Evolutionary conservation across 2,888 invertebrate species (phyloP).

Genomic region (Onchidella celtica): DNA sequence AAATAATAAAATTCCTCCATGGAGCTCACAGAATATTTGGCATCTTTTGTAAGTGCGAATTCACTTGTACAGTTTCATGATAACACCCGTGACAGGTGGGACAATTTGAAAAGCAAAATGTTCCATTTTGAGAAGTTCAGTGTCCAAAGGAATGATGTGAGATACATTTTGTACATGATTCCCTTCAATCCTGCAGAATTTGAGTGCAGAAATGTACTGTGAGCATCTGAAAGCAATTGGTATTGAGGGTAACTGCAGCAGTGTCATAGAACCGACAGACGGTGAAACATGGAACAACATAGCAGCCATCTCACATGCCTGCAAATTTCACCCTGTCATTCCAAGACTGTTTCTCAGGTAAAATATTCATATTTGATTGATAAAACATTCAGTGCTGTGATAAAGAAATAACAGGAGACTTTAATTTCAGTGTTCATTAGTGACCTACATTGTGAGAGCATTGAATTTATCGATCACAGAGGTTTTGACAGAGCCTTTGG

Average conservation of each 20-base stretch:
- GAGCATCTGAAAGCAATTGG: conserved; percentile 54
- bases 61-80: too few species aligned
- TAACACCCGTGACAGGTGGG: too few species aligned
- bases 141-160: too few species aligned
- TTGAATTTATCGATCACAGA: too few species aligned
- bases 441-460: background rate
- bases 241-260: conserved; percentile 54
- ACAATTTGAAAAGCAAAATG: too few species aligned
- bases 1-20: too few species aligned
- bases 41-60: too few species aligned
- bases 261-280: background rate
- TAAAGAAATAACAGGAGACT: background rate
- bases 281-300: conserved; percentile 10
- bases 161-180: too few species aligned
- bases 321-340: conserved; percentile 67
- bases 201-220: conserved; percentile 53
- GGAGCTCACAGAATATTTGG: too few species aligned
- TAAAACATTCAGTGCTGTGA: background rate
- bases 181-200: too few species aligned
- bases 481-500: too few species aligned
- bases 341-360: conserved; percentile 69
- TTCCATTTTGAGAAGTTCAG: too few species aligned
- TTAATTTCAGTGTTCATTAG: background rate
- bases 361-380: background rate
- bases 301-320: conserved; percentile 56